A percentile compares a stretch with the other conserved stretches of the same genome.
Conservation (phyloP, 2,888 invertebrate genomes). For the Unio pictorum region DNA sequence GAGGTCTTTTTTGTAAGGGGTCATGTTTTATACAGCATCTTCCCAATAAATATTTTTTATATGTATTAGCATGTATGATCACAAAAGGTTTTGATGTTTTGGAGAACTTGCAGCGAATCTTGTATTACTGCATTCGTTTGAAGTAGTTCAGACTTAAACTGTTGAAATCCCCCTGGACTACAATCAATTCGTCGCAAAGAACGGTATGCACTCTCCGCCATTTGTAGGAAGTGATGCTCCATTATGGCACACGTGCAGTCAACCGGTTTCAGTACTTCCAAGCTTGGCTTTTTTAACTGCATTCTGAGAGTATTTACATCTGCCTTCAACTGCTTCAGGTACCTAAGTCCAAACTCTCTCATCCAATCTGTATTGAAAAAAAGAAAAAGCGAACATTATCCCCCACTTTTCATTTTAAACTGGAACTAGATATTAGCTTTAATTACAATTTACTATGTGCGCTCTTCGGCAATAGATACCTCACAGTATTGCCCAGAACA, state of each 20-base stretch:
- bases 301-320: conserved; percentile 29
- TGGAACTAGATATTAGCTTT: no score
- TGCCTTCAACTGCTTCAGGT: conserved; percentile 34
- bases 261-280: conserved; percentile 30
- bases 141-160: conserved; percentile 46
- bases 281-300: conserved; percentile 23
- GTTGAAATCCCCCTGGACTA: conserved; percentile 44
- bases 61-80: conserved; percentile 24
- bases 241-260: conserved; percentile 55
- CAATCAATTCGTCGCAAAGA: conserved; percentile 44
- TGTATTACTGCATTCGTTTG: conserved; percentile 50
- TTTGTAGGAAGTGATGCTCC: conserved; percentile 51
- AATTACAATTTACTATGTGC: no score
- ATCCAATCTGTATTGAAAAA: conserved; percentile 30
- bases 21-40: no score
- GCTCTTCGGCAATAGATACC: no score
- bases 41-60: no score
- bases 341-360: conserved; percentile 35
- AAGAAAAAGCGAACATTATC: not conserved
- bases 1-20: no score
- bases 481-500: no score
- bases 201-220: conserved; percentile 53
- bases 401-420: not conserved
- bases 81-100: conserved; percentile 48
- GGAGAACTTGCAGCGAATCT: conserved; percentile 45